Conservation (phyloP, 2,113 vertebrate genomes). For the Psilopsiagon aymara region DNA sequence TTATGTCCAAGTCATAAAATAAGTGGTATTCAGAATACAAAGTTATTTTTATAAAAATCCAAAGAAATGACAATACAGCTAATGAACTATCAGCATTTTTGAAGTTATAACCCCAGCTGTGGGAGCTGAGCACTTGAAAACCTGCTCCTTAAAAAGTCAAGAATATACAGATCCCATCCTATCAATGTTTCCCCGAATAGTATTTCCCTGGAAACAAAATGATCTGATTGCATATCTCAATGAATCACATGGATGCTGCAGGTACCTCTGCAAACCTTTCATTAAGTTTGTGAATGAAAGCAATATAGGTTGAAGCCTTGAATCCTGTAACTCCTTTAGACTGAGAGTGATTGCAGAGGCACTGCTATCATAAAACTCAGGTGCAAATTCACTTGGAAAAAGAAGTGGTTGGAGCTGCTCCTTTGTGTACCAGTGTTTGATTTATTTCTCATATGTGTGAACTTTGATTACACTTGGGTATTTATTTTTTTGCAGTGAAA, state of each 20-base stretch:
- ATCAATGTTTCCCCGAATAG: slow-evolving; percentile 30
- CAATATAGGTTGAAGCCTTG: neutral
- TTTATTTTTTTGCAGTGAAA: neutral
- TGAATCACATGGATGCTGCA: neutral
- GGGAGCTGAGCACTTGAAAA: neutral
- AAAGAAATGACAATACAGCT: neutral
- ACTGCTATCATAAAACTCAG: neutral
- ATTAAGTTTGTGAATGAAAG: neutral
- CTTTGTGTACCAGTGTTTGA: neutral
- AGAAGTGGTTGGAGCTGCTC: neutral
- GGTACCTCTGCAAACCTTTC: neutral
- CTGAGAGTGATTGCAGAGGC: neutral
- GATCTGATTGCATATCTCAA: slow-evolving; percentile 39
- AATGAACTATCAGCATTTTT: neutral
- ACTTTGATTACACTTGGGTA: neutral
- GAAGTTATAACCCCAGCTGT: neutral
- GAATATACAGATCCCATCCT: neutral
- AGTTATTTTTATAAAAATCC: neutral
- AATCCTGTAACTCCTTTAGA: neutral
- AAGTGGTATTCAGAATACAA: neutral
- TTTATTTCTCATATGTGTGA: neutral
- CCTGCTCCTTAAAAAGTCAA: neutral
- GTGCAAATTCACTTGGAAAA: neutral
- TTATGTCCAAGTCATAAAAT: neutral
- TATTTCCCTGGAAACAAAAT: slow-evolving; percentile 25